Percentiles rank a stretch among this genome's conserved stretches.
Evolutionary conservation across 2,888 invertebrate genomes (phyloP).

Genomic region (Eilema depressum): DNA sequence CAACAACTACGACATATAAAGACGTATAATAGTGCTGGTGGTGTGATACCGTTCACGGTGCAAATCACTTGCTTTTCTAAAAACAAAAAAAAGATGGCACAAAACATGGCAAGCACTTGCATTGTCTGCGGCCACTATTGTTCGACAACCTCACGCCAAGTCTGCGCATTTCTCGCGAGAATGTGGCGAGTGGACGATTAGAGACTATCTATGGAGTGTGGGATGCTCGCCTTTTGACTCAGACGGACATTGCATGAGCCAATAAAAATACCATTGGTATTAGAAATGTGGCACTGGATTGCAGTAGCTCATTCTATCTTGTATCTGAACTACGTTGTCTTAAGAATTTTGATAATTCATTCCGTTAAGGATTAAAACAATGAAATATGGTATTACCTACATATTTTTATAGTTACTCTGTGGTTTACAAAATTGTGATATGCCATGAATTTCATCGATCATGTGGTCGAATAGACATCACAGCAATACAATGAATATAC

Average conservation of each 20-base stretch:
- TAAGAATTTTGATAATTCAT: too few relatives aligned
- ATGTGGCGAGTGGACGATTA: conserved; percentile 34
- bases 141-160: conserved; percentile 30
- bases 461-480: not conserved
- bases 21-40: too few relatives aligned
- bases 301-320: too few relatives aligned
- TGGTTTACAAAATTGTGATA: too few relatives aligned
- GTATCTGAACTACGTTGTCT: too few relatives aligned
- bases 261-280: not conserved
- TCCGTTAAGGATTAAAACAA: too few relatives aligned
- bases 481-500: not conserved
- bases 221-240: not conserved
- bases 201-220: conserved; percentile 33
- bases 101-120: conserved; percentile 36
- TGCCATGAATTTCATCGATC: not conserved
- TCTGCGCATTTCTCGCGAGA: conserved; percentile 20
- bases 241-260: not conserved
- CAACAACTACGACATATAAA: too few relatives aligned
- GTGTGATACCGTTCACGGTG: not conserved
- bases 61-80: conserved; percentile 28
- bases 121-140: conserved; percentile 46
- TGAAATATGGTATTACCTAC: too few relatives aligned
- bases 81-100: conserved; percentile 33
- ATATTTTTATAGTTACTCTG: too few relatives aligned
- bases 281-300: too few relatives aligned